Percentiles rank a stretch among this genome's conserved stretches.
These are phyloP conservation scores for Halisarca cf. caerulea DNA, from an alignment of 37 sponge, comb jelly and placozoan species.

Conservation along the genomic window DNA sequence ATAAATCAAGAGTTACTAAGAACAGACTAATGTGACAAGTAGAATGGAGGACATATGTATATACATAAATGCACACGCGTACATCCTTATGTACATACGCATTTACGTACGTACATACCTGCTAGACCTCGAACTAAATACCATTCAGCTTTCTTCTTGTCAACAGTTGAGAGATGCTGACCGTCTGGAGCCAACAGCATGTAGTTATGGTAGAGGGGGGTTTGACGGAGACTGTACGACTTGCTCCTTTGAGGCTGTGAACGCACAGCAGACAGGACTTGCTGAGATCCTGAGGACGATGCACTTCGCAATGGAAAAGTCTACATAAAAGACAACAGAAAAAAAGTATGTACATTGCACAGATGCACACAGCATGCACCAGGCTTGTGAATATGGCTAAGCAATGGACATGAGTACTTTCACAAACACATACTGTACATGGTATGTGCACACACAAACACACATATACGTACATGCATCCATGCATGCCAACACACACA, in stretches of 20 bases:
- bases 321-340: neutral
- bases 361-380: neutral
- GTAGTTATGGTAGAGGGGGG: conserved; percentile 80
- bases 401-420: too few relatives aligned
- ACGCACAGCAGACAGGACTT: neutral
- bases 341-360: neutral
- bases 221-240: conserved; percentile 46
- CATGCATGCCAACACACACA: conserved; percentile 30
- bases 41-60: neutral
- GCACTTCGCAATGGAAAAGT: neutral
- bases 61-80: neutral
- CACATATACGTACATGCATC: too few relatives aligned
- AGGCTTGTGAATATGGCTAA: too few relatives aligned
- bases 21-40: neutral
- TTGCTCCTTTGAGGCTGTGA: conserved; percentile 19
- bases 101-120: conserved; percentile 32
- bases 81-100: neutral
- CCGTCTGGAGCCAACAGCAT: conserved; percentile 82
- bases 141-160: conserved; percentile 80
- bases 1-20: neutral
- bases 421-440: too few relatives aligned
- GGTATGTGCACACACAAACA: too few relatives aligned
- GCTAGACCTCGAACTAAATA: conserved; percentile 70
- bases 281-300: neutral
- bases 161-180: conserved; percentile 62